Conservation (phyloP, 2,113 vertebrate genomes). For the Rynchops niger region DNA sequence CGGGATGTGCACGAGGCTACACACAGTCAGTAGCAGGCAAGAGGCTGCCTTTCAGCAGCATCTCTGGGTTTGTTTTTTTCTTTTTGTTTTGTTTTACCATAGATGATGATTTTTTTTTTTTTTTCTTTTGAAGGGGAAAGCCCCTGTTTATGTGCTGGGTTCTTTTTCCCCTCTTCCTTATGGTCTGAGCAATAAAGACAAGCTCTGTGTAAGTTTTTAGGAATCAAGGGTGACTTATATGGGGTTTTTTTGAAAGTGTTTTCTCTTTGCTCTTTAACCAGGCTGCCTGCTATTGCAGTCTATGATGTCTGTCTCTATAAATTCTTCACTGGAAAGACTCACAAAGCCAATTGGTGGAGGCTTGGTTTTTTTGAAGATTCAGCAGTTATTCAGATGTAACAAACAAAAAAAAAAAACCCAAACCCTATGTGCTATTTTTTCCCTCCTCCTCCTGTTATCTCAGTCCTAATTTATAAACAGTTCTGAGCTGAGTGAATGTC, state of each 20-base stretch:
- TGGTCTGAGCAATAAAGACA: neutral
- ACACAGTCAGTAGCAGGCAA: neutral
- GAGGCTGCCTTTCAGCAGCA: neutral
- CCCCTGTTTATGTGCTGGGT: neutral
- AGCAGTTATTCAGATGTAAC: constrained; percentile 1
- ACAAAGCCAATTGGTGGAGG: neutral
- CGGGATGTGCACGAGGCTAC: neutral
- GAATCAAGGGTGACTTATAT: neutral
- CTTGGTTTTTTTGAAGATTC: neutral
- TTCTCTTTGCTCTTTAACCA: neutral
- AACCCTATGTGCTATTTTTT: neutral
- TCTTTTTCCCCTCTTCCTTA: neutral
- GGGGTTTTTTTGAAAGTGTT: neutral
- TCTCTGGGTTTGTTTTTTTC: neutral
- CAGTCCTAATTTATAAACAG: constrained; percentile 32
- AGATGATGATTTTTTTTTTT: too few relatives aligned
- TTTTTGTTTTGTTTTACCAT: neutral
- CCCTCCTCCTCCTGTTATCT: constrained; percentile 4
- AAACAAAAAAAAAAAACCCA: neutral
- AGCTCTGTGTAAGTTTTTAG: neutral
- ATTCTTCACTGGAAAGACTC: neutral
- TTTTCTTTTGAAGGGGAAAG: neutral
- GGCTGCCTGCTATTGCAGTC: neutral
- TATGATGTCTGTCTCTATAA: neutral
- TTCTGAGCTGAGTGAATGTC: constrained; percentile 9